Conservation (phyloP, 2,113 vertebrate genomes). For the Hyperoodon ampullatus region DNA sequence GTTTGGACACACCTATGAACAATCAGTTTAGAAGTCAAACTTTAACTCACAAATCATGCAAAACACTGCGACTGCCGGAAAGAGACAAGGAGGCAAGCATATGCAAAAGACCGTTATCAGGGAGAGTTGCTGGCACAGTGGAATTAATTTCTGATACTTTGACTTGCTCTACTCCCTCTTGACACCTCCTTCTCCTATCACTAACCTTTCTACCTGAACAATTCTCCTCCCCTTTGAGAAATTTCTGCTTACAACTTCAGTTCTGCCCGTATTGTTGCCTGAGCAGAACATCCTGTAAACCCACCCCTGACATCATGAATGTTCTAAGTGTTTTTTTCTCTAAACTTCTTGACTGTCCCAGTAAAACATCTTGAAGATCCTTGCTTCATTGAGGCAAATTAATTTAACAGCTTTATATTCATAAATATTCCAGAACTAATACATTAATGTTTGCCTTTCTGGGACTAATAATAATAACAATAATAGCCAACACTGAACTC, state of each 20-base stretch:
- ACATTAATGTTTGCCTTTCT: not conserved
- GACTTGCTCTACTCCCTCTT: not conserved
- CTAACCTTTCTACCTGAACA: not conserved
- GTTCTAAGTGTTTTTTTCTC: not conserved
- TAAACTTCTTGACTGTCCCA: not conserved
- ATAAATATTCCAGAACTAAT: not conserved
- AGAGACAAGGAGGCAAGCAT: not conserved
- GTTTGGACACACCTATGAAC: constrained; percentile 91
- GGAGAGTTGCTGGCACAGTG: not conserved
- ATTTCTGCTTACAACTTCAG: not conserved
- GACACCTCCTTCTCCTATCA: not conserved
- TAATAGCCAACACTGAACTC: not conserved
- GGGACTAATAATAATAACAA: not conserved
- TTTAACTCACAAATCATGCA: constrained; percentile 14
- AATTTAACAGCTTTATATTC: not conserved
- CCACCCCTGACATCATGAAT: not conserved
- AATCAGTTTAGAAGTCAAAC: constrained; percentile 57
- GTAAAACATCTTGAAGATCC: not conserved
- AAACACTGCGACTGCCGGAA: not conserved
- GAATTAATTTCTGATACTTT: not conserved
- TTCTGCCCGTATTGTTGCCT: not conserved
- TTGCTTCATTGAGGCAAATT: not conserved
- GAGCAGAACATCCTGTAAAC: not conserved
- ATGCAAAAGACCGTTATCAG: not conserved
- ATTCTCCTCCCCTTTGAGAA: not conserved